Evolutionary conservation across 2,888 invertebrate genomes (phyloP).

Genomic region (Oconnorella tubifera): DNA sequence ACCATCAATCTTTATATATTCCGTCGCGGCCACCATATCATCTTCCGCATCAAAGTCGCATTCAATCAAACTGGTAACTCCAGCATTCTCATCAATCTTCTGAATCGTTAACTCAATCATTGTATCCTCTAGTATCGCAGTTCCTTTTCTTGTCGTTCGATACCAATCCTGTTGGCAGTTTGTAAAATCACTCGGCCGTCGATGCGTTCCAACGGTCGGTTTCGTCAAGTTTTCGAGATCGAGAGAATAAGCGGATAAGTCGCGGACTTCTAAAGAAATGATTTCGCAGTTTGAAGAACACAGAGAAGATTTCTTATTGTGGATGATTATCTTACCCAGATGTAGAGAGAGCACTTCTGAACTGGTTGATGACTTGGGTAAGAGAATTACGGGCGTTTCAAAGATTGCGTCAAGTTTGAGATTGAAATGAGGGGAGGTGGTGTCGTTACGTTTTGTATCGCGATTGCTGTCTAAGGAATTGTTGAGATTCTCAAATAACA

Average conservation of each 20-base stretch:
- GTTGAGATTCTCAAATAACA: not conserved
- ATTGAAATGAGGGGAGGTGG: not conserved
- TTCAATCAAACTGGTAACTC: not conserved
- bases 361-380: constrained; percentile 75
- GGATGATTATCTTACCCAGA: constrained; percentile 76
- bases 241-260: constrained; percentile 82
- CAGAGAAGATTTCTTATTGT: constrained; percentile 22
- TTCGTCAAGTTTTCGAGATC: constrained; percentile 63
- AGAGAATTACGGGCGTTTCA: constrained; percentile 85
- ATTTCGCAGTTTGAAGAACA: constrained; percentile 5
- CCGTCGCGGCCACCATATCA: not conserved
- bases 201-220: too few relatives aligned
- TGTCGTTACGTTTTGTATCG: not conserved
- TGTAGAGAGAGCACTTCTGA: constrained; percentile 83
- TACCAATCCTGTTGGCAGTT: constrained; percentile 5
- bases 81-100: constrained; percentile 43
- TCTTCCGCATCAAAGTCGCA: not conserved
- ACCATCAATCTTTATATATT: not conserved
- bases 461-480: not conserved
- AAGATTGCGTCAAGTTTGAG: constrained; percentile 68
- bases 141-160: not conserved
- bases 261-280: constrained; percentile 47
- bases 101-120: constrained; percentile 70
- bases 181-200: too few relatives aligned
- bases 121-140: constrained; percentile 83